These are phyloP conservation scores for Homarus gammarus DNA, from an alignment of 2,888 invertebrate genomes.

Conservation along the genomic window DNA sequence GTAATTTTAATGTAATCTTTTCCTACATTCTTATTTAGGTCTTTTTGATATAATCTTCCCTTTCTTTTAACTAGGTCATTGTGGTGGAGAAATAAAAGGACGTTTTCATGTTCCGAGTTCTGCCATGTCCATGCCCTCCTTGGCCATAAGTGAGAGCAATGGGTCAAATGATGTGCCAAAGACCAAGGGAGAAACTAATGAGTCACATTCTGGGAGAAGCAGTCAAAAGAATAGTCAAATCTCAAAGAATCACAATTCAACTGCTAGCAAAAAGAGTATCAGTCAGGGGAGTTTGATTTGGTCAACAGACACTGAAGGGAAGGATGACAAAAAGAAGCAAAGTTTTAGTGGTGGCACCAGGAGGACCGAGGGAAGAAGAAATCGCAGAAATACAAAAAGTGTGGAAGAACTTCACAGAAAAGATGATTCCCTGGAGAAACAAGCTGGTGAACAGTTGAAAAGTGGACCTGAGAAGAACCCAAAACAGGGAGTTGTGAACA, in stretches of 20 bases:
- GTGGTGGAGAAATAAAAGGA: constrained; percentile 56
- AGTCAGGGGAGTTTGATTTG: constrained; percentile 5
- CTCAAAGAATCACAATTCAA: not conserved
- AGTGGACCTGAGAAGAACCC: not conserved
- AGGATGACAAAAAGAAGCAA: constrained; percentile 13
- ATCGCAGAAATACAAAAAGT: constrained; percentile 18
- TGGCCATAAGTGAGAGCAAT: constrained; percentile 79
- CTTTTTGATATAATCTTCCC: not conserved
- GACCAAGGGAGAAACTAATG: not conserved
- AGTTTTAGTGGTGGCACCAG: not conserved
- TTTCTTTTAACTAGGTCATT: constrained; percentile 48
- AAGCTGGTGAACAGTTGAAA: not conserved
- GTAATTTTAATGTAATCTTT: not conserved
- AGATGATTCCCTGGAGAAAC: not conserved
- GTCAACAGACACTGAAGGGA: constrained; percentile 1
- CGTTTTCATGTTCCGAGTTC: constrained; percentile 91
- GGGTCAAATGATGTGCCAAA: constrained; percentile 21
- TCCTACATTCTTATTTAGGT: not conserved
- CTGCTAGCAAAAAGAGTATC: constrained; percentile 13
- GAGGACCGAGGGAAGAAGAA: constrained; percentile 19
- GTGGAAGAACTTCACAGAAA: constrained; percentile 25
- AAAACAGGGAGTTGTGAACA: not conserved
- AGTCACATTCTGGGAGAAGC: not conserved
- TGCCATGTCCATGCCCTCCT: constrained; percentile 88
- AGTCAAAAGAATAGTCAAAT: not conserved